Conservation (phyloP, 2,888 invertebrate genomes). For the Lepidonotus clava region DNA sequence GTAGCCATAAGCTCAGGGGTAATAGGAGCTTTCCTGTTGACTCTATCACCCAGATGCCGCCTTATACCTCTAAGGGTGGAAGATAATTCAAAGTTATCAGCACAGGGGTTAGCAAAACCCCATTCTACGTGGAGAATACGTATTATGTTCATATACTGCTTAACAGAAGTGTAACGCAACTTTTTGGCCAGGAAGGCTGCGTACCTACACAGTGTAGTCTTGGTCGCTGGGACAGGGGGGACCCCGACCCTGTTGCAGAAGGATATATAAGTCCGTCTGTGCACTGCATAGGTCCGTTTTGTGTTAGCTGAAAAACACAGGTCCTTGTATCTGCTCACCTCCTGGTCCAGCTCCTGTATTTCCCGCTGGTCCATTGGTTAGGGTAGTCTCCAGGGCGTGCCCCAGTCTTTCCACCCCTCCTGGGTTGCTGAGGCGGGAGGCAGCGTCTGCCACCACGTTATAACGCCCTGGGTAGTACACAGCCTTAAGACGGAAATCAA, state of each 20-base stretch:
- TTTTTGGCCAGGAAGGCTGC: neutral
- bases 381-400: neutral
- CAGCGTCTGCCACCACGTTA: neutral
- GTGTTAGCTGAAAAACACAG: neutral
- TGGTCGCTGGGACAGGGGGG: conserved; percentile 16
- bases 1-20: conserved; percentile 19
- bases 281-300: neutral
- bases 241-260: neutral
- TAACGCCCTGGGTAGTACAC: conserved; percentile 17
- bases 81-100: neutral
- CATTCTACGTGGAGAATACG: neutral
- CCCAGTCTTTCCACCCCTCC: too few species aligned
- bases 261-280: neutral
- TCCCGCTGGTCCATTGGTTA: neutral
- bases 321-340: neutral
- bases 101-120: neutral
- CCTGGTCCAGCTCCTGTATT: neutral
- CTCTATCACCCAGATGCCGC: neutral
- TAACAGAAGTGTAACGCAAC: neutral
- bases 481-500: neutral
- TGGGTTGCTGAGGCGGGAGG: neutral
- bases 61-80: neutral
- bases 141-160: conserved; percentile 8
- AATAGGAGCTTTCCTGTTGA: neutral
- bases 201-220: neutral